Conservation (phyloP, 2,888 invertebrate genomes). For the Lydus trimaculatus region DNA sequence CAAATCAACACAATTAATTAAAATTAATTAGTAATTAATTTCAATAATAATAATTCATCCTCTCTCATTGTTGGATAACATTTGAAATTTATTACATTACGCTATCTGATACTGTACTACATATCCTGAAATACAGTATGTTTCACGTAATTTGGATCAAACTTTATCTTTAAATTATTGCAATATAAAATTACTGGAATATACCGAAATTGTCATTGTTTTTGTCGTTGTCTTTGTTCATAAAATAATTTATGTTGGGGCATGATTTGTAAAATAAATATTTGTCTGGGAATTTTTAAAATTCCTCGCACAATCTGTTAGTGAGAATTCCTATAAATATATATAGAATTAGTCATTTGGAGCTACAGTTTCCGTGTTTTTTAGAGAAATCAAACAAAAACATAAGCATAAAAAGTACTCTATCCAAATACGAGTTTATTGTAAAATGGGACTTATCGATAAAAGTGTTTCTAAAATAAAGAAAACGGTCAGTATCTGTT, state of each 20-base stretch:
- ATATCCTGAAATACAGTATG: background rate
- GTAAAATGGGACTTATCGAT: too few species aligned
- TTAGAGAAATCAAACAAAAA: too few species aligned
- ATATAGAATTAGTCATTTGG: too few species aligned
- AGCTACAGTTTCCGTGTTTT: too few species aligned
- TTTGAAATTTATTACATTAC: background rate
- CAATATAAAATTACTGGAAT: too few species aligned
- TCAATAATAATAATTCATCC: slow-evolving; percentile 21
- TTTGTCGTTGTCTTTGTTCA: background rate
- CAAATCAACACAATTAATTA: slow-evolving; percentile 43
- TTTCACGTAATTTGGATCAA: background rate
- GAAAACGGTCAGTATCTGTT: too few species aligned
- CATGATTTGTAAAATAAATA: slow-evolving; percentile 20
- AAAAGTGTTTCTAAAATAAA: too few species aligned
- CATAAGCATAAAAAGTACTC: too few species aligned
- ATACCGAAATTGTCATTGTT: background rate
- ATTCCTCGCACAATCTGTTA: slow-evolving; percentile 7
- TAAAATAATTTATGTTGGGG: slow-evolving; percentile 3
- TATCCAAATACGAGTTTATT: too few species aligned
- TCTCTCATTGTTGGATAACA: background rate
- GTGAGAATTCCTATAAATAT: slow-evolving; percentile 3
- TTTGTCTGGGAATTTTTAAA: slow-evolving; percentile 15
- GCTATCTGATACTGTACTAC: background rate
- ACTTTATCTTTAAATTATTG: too few species aligned
- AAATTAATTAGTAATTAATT: slow-evolving; percentile 49